A percentile compares a stretch with the other conserved stretches of the same genome.
Evolutionary conservation across 2,888 invertebrate species (phyloP).

Genomic region (Myathropa florea): DNA sequence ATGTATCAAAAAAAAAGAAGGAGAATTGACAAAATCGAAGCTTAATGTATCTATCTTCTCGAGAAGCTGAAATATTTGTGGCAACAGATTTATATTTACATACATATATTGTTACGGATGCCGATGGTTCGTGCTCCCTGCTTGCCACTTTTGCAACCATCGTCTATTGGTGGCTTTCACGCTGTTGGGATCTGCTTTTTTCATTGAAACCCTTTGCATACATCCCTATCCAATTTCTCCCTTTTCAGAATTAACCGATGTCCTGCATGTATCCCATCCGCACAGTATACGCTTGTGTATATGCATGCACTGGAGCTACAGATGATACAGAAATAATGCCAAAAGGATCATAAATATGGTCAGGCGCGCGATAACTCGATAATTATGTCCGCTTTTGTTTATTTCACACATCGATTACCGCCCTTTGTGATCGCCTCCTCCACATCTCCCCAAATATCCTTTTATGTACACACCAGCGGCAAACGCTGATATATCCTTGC

Average conservation of each 20-base stretch:
- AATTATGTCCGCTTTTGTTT: constrained; percentile 81
- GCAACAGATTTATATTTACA: constrained; percentile 57
- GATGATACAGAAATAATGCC: constrained; percentile 71
- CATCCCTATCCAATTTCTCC: constrained; percentile 56
- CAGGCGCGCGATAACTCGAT: constrained; percentile 80
- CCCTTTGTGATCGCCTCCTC: constrained; percentile 73
- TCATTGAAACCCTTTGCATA: constrained; percentile 54
- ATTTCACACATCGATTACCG: constrained; percentile 81
- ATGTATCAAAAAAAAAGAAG: constrained; percentile 1
- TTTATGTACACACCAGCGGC: not conserved
- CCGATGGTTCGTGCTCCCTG: constrained; percentile 18
- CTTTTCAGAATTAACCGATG: constrained; percentile 18
- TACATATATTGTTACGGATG: constrained; percentile 27
- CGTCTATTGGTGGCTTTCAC: constrained; percentile 32
- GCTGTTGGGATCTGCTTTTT: constrained; percentile 3
- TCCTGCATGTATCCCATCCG: constrained; percentile 52
- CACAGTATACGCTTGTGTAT: constrained; percentile 32
- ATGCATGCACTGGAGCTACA: constrained; percentile 60
- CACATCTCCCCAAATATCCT: not conserved
- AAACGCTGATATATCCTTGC: constrained; percentile 41
- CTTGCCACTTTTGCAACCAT: constrained; percentile 28
- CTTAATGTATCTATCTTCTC: constrained; percentile 63
- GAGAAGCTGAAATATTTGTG: constrained; percentile 53
- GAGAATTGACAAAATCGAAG: constrained; percentile 15
- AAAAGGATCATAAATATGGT: constrained; percentile 74